Percentiles rank a stretch among this genome's conserved stretches.
phyloP scores from a whole-genome alignment of 2,113 vertebrate species.

The Microcebus tavaratra region DNA sequence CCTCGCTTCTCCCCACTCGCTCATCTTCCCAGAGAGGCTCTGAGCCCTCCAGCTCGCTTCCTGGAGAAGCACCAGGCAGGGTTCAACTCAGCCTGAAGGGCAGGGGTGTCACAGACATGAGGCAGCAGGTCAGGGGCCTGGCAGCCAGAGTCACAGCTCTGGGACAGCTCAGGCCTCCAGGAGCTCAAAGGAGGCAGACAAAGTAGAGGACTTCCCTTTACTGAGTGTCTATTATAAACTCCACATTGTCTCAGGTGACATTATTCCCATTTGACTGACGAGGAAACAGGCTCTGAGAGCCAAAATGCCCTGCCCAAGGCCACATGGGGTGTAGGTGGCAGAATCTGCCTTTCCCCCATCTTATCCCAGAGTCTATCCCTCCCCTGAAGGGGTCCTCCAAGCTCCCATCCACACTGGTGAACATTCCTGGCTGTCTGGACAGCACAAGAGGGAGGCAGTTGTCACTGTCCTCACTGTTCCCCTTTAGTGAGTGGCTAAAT shows the following conservation, averaged over 20 bases:
- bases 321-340: fast-evolving
- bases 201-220: background rate
- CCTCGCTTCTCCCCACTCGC: fast-evolving
- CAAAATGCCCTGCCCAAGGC: background rate
- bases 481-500: background rate
- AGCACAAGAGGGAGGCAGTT: background rate
- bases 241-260: background rate
- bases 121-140: background rate
- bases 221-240: fast-evolving
- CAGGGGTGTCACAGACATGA: background rate
- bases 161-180: background rate
- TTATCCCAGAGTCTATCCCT: background rate
- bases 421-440: background rate
- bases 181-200: background rate
- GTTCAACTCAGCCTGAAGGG: background rate
- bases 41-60: background rate
- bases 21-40: background rate
- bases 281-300: background rate
- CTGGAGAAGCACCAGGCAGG: background rate
- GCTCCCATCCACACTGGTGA: background rate
- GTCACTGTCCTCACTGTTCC: fast-evolving
- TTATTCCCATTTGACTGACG: background rate
- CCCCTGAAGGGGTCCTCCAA: fast-evolving
- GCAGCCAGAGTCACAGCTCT: background rate
- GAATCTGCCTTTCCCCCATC: background rate